These are phyloP conservation scores for Sinonovacula constricta DNA, from an alignment of 1,140 invertebrate genomes.

Conservation along the genomic window DNA sequence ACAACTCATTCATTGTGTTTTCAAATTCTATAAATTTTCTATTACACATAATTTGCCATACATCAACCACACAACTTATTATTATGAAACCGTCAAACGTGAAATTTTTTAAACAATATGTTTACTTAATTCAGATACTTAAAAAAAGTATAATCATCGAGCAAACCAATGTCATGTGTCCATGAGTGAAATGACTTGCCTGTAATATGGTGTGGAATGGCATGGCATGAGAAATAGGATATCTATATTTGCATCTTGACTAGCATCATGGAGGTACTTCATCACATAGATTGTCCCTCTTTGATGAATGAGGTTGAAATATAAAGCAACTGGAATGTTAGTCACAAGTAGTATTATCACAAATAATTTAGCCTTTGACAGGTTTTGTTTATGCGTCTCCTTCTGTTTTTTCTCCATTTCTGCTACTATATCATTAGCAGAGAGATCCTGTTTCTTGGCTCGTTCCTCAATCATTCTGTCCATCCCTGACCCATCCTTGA, in stretches of 20 bases:
- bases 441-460: slow-evolving; percentile 20
- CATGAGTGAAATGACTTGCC: slow-evolving; percentile 61
- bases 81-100: not conserved
- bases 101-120: too few relatives aligned
- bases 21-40: too few relatives aligned
- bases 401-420: slow-evolving; percentile 52
- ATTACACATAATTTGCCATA: not conserved
- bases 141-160: too few relatives aligned
- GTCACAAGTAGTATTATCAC: slow-evolving; percentile 70
- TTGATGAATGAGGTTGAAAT: slow-evolving; percentile 90
- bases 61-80: not conserved
- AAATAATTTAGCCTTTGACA: slow-evolving; percentile 64
- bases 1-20: too few relatives aligned
- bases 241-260: slow-evolving; percentile 74
- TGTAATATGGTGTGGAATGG: slow-evolving; percentile 93
- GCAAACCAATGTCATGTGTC: not conserved
- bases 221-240: slow-evolving; percentile 96
- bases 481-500: not conserved
- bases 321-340: slow-evolving; percentile 80
- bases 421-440: slow-evolving; percentile 22
- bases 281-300: slow-evolving; percentile 88
- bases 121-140: too few relatives aligned
- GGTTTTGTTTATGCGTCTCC: slow-evolving; percentile 59
- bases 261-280: slow-evolving; percentile 82
- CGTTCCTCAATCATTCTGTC: not conserved